A percentile compares a stretch with the other conserved stretches of the same genome.
These are phyloP conservation scores for Bovichtus diacanthus DNA, from an alignment of 2,797 vertebrate species.

Conservation along the genomic window DNA sequence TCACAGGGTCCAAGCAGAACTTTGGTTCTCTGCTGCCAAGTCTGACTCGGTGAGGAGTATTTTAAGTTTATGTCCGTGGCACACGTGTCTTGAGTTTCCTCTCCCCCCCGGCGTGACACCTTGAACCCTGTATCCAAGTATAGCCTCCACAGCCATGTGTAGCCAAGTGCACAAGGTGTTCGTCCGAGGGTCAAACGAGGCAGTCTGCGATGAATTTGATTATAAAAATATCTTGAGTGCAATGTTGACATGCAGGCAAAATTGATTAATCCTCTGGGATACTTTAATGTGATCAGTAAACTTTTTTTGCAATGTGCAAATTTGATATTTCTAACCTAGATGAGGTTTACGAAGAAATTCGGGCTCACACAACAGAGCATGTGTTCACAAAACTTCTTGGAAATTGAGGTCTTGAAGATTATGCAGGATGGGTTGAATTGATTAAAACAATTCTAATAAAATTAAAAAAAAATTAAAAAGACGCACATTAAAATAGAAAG, in stretches of 20 bases:
- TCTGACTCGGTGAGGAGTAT: slow-evolving; percentile 43
- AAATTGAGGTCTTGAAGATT: too few species aligned
- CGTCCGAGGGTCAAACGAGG: too few species aligned
- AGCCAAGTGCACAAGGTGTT: too few species aligned
- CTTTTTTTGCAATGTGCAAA: neutral
- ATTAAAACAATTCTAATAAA: too few species aligned
- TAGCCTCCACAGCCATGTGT: neutral
- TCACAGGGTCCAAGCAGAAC: neutral
- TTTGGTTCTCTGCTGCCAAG: neutral
- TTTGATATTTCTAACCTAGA: neutral
- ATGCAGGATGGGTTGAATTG: too few species aligned
- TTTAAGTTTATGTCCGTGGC: slow-evolving; percentile 24
- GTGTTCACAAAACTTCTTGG: too few species aligned
- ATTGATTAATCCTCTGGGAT: neutral
- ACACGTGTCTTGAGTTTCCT: slow-evolving; percentile 20
- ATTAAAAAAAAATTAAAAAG: too few species aligned
- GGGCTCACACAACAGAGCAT: neutral
- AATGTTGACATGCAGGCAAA: neutral
- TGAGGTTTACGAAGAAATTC: neutral
- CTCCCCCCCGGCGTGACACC: neutral
- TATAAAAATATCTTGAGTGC: neutral
- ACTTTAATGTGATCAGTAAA: neutral
- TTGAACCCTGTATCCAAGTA: slow-evolving; percentile 11
- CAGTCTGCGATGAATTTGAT: neutral
- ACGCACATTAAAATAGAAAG: too few species aligned